Conservation (phyloP, 2,888 invertebrate species). For the Thumatha senex region DNA sequence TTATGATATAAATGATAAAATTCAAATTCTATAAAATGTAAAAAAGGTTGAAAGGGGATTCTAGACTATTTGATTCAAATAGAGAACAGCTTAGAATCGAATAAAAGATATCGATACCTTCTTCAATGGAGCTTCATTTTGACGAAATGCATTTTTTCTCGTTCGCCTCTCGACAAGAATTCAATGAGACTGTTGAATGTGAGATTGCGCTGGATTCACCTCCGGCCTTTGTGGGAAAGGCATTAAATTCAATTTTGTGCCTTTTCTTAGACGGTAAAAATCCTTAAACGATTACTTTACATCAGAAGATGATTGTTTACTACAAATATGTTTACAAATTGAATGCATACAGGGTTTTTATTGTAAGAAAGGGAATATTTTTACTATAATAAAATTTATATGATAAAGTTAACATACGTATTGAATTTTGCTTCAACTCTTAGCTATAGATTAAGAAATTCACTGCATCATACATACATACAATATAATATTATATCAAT, state of each 20-base stretch:
- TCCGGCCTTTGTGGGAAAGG: conserved; percentile 1
- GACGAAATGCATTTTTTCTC: conserved; percentile 39
- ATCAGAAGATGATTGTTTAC: too few relatives aligned
- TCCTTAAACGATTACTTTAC: neutral
- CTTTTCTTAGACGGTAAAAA: neutral
- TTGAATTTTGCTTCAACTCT: too few relatives aligned
- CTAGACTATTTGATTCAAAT: conserved; percentile 31
- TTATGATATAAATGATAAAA: neutral
- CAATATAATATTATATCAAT: too few relatives aligned
- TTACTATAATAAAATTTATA: too few relatives aligned
- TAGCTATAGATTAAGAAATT: too few relatives aligned
- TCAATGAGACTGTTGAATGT: conserved; percentile 32
- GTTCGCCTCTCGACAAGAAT: conserved; percentile 22
- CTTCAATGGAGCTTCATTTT: conserved; percentile 38
- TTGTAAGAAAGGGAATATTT: too few relatives aligned
- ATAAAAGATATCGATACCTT: conserved; percentile 40
- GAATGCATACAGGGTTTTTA: too few relatives aligned
- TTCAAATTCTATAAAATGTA: neutral
- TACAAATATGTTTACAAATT: too few relatives aligned
- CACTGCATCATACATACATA: too few relatives aligned
- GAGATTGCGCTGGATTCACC: conserved; percentile 22
- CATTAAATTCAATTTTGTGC: conserved; percentile 2
- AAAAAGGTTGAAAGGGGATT: conserved; percentile 34
- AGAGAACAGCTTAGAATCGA: conserved; percentile 36
- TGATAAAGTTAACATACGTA: too few relatives aligned